Evolutionary conservation across 2,888 invertebrate genomes (phyloP).

Genomic region (Andrena bicolor): DNA sequence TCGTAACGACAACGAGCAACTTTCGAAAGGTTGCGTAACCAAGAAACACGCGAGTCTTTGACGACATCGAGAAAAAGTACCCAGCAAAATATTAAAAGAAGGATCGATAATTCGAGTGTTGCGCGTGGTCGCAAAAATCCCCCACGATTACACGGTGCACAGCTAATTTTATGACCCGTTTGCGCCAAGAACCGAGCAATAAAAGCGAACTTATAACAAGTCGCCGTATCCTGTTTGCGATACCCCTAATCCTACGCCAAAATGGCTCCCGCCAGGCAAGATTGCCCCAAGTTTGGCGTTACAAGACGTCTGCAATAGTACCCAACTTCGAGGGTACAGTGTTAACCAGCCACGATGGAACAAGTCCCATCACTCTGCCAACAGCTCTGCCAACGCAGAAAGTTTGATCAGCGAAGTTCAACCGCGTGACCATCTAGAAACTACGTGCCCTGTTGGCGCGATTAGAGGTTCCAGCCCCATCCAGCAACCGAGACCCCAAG

Average conservation of each 20-base stretch:
- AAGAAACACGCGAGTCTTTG: background rate
- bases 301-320: background rate
- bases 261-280: background rate
- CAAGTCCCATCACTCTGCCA: background rate
- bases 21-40: background rate
- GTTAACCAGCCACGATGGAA: background rate
- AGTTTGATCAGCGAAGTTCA: background rate
- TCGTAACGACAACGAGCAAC: background rate
- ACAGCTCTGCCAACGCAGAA: background rate
- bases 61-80: background rate
- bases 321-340: background rate
- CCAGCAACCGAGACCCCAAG: background rate
- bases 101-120: too few species aligned
- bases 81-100: background rate
- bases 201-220: background rate
- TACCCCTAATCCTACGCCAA: background rate
- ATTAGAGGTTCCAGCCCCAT: background rate
- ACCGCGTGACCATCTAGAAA: background rate
- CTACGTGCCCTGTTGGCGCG: background rate
- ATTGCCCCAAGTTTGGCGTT: background rate
- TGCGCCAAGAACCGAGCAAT: background rate
- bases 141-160: background rate
- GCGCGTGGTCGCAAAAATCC: background rate
- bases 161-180: background rate
- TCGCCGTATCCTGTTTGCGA: background rate